Conservation (phyloP, 2,888 invertebrate species). For the Seira ritae region DNA sequence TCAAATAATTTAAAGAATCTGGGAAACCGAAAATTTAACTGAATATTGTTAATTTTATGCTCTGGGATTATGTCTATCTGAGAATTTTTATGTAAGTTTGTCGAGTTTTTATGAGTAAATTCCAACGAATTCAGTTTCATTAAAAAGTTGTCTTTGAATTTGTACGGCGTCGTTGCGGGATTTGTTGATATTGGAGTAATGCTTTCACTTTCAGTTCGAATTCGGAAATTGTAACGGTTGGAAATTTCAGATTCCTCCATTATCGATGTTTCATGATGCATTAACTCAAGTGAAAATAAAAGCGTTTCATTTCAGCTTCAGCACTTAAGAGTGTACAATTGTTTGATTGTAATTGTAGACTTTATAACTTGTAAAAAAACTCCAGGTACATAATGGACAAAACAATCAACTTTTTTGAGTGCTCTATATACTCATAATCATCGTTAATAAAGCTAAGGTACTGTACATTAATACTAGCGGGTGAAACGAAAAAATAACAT, state of each 20-base stretch:
- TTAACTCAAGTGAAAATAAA: no score
- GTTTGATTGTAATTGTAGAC: background rate
- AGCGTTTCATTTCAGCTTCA: background rate
- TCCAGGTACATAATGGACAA: background rate
- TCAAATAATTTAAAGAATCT: constrained; percentile 2
- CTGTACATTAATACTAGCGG: no score
- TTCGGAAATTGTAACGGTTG: background rate
- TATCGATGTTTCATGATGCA: no score
- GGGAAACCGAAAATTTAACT: constrained; percentile 27
- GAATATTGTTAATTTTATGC: background rate
- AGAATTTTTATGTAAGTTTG: background rate
- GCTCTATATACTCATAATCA: background rate
- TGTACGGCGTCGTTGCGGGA: no score
- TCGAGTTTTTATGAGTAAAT: background rate
- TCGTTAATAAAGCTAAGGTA: no score
- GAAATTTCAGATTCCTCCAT: background rate
- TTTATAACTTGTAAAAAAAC: background rate
- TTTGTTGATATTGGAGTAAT: background rate
- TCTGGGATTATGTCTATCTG: background rate
- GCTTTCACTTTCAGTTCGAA: background rate
- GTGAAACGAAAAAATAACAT: no score
- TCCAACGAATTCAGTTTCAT: background rate
- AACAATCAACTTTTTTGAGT: background rate
- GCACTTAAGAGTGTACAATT: background rate
- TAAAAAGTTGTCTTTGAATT: background rate